Evolutionary conservation across 2,113 vertebrate genomes (phyloP).

Genomic region (Lichenostomus cassidix): DNA sequence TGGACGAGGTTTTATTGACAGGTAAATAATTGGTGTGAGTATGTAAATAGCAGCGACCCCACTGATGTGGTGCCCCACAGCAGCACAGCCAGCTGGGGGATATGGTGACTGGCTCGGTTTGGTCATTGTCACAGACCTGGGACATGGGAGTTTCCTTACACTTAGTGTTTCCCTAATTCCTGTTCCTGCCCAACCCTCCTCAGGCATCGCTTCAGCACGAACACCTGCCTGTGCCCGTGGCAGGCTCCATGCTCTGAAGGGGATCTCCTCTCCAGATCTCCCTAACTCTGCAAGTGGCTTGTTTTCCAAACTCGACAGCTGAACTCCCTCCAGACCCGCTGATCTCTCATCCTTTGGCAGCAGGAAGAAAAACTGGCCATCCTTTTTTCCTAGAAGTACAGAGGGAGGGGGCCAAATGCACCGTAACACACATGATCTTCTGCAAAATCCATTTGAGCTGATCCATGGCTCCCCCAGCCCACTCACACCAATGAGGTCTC

Average conservation of each 20-base stretch:
- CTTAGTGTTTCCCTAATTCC: background rate
- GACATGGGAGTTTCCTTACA: background rate
- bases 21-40: conserved; percentile 19
- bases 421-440: fast-evolving
- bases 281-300: background rate
- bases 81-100: background rate
- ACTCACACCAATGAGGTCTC: conserved; percentile 51
- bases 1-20: conserved; percentile 61
- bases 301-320: background rate
- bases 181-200: background rate
- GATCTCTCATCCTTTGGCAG: background rate
- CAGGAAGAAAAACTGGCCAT: background rate
- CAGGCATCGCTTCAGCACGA: background rate
- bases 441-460: background rate
- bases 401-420: background rate
- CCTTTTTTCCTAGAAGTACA: background rate
- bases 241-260: fast-evolving
- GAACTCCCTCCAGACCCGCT: background rate
- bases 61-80: background rate
- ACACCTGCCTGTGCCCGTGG: background rate
- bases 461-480: background rate
- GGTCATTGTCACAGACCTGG: conserved; percentile 9
- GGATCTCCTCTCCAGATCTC: background rate
- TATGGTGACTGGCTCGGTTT: background rate
- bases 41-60: conserved; percentile 57